Evolutionary conservation across 2,113 vertebrate species (phyloP), one percentile per base, ranked within the genome.

Genomic region (Zingel zingel): DNA sequence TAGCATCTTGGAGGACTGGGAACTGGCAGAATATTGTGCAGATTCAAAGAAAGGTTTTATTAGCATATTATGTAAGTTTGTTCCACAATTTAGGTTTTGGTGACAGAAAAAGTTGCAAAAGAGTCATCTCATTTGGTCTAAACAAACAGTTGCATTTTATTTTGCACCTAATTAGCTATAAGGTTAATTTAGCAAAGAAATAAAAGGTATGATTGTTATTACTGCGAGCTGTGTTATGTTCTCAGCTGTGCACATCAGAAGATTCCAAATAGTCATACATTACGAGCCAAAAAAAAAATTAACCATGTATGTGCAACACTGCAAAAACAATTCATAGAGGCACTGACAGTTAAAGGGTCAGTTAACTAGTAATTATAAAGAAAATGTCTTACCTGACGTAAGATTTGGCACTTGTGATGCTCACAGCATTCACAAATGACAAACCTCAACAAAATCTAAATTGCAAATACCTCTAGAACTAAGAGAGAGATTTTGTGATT

Each of bases 121-220:
- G 6, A 57, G 3, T 53, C 39, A 5, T 10, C 11, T 65, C 2
- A 23, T 30, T 63, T 47, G 9, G 12, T 36, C 25, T 48, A 61
- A 53, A 54, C 50, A 63, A 77, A 72, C 33, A 53, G 33, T 19
- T 36, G 4, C 2, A 21, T 45, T 58, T 25, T 10, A 62, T 47
- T 69, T 14, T 33, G 48, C 65, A 0, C 10, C 43, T 25, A 12
- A 61, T 66, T 65, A 25, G 27, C 53, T 57, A 21, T 19, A 53
- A 33, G 45, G 74, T 45, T 78, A 21, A 78, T 27, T 74, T 39
- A 58, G 15, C 47, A 56, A n/a, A 36, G 11, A 15, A 56, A 61
- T 23, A n/a, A 33, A 53, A 65, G 21, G 25, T n/a, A 6, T 27
- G 27, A 27, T 16, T 30, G n/a, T 50, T 16, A 27, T 63, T 57